These are phyloP conservation scores for Euthynnus affinis DNA, from an alignment of 2,797 vertebrate species.

Conservation along the genomic window DNA sequence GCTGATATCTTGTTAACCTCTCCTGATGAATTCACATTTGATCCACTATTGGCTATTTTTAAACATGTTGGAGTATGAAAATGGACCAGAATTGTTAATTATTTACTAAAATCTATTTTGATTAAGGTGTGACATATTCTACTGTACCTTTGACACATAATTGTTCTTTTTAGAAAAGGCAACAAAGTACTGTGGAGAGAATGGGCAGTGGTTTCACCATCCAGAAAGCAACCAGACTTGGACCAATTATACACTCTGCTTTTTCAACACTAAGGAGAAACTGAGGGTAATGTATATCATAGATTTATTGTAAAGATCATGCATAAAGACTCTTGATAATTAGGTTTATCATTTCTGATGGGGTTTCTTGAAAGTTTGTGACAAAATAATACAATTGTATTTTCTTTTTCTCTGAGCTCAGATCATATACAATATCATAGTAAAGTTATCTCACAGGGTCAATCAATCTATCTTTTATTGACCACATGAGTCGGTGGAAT, in stretches of 20 bases:
- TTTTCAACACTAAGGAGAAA: constrained; percentile 88
- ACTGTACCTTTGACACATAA: neutral
- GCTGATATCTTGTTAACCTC: neutral
- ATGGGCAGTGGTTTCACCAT: constrained; percentile 92
- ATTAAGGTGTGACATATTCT: too few species aligned
- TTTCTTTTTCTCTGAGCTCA: neutral
- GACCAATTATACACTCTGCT: constrained; percentile 95
- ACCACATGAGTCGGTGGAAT: too few species aligned
- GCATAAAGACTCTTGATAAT: neutral
- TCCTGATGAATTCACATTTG: constrained; percentile 6
- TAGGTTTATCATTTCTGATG: neutral
- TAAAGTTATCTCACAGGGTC: neutral
- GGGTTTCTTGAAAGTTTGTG: neutral
- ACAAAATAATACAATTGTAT: neutral
- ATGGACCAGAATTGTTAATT: constrained; percentile 8
- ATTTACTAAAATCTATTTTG: neutral
- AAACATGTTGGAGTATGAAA: neutral
- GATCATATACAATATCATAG: neutral
- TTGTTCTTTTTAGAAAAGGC: constrained; percentile 86
- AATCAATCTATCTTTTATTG: too few species aligned
- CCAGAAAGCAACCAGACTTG: constrained; percentile 91
- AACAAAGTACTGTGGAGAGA: constrained; percentile 91
- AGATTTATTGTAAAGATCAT: neutral
- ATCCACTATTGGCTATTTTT: neutral
- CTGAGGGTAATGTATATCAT: constrained; percentile 83